Percentiles rank a stretch among this genome's conserved stretches.
Conservation (phyloP, 2,797 vertebrate species). For the Glyptemys insculpta region DNA sequence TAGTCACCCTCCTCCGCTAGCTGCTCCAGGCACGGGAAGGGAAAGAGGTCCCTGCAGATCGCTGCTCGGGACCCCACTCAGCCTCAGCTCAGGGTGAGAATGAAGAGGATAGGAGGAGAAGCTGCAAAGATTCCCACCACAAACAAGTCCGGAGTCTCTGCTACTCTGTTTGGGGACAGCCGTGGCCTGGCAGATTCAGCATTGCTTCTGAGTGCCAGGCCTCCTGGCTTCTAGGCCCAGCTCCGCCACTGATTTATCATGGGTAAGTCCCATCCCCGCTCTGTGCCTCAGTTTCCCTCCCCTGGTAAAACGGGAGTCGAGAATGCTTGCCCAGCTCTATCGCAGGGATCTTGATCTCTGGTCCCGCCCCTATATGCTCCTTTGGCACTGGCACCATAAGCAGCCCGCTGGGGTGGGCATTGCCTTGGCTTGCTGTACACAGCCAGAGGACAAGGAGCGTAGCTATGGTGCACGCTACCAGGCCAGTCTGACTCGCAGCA, state of each 20-base stretch:
- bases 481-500: neutral
- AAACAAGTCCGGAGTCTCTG: neutral
- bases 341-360: neutral
- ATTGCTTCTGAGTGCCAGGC: neutral
- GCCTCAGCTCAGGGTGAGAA: neutral
- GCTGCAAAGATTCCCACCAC: neutral
- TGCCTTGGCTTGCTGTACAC: neutral
- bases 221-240: neutral
- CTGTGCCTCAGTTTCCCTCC: neutral
- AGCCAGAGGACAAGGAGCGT: neutral
- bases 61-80: neutral
- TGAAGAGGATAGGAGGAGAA: neutral
- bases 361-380: neutral
- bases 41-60: neutral
- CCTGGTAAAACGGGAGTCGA: neutral
- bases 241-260: neutral
- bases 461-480: neutral
- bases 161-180: neutral
- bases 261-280: neutral
- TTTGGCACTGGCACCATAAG: neutral
- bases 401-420: neutral
- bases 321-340: neutral
- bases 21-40: neutral
- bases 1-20: neutral
- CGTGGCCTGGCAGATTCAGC: neutral